Evolutionary conservation across 2,888 invertebrate genomes (phyloP).

Genomic region (Acleris emargana): DNA sequence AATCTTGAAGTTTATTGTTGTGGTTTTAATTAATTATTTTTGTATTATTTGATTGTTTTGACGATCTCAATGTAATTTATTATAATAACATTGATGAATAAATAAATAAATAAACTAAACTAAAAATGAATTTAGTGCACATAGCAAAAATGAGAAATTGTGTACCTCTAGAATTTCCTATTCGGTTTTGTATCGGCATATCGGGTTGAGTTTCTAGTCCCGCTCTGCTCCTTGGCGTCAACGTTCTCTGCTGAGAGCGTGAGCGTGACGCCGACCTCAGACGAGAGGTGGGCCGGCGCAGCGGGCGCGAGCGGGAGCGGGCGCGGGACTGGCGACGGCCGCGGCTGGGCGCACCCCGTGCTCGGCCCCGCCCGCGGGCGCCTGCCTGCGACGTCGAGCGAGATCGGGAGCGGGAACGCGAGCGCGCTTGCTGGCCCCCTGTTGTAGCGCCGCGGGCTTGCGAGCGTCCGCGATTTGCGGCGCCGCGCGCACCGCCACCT

Average conservation of each 20-base stretch:
- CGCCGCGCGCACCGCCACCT: constrained; percentile 50
- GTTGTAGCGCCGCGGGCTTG: constrained; percentile 46
- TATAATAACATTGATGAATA: no score
- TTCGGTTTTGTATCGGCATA: constrained; percentile 18
- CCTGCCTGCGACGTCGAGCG: constrained; percentile 43
- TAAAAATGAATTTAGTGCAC: no score
- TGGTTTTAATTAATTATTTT: no score
- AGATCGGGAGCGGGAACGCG: constrained; percentile 52
- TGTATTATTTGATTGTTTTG: no score
- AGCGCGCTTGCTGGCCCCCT: constrained; percentile 32
- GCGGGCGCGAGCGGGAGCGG: constrained; percentile 53
- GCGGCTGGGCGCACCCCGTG: constrained; percentile 50
- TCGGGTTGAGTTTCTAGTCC: constrained; percentile 6
- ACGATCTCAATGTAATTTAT: no score
- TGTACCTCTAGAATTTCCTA: constrained; percentile 21
- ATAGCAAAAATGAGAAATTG: not conserved
- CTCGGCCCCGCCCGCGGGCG: constrained; percentile 41
- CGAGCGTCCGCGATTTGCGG: constrained; percentile 48
- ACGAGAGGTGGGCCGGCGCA: constrained; percentile 47
- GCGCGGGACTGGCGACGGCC: constrained; percentile 49
- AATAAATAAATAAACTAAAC: no score
- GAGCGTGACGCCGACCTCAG: constrained; percentile 41
- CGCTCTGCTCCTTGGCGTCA: constrained; percentile 45
- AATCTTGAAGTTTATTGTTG: no score
- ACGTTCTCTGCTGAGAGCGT: constrained; percentile 41